These are phyloP conservation scores for Holacanthus passer DNA, from an alignment of 2,113 vertebrate genomes.

Conservation along the genomic window DNA sequence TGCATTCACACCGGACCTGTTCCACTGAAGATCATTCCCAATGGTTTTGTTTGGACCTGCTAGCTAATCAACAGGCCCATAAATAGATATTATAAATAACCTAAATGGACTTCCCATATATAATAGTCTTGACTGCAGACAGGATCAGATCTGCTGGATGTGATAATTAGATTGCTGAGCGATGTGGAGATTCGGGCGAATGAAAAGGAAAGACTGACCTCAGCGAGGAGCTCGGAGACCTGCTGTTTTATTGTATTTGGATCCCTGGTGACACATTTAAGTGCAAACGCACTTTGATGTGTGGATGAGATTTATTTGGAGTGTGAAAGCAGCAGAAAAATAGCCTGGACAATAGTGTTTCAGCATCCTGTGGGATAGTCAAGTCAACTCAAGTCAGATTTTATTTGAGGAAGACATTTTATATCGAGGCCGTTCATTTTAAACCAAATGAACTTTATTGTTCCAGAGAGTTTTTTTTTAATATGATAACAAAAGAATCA, in stretches of 20 bases:
- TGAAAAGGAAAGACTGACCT: constrained; percentile 44
- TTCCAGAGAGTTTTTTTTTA: background rate
- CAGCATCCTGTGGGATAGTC: constrained; percentile 40
- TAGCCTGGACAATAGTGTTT: constrained; percentile 26
- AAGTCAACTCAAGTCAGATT: constrained; percentile 23
- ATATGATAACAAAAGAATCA: background rate
- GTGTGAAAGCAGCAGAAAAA: constrained; percentile 57
- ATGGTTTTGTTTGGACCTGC: constrained; percentile 61
- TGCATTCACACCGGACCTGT: constrained; percentile 27
- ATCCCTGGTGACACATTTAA: constrained; percentile 65
- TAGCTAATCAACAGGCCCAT: constrained; percentile 63
- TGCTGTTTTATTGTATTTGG: constrained; percentile 65
- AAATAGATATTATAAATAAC: constrained; percentile 58
- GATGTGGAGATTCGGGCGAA: constrained; percentile 47
- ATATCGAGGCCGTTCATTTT: constrained; percentile 7
- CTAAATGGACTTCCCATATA: constrained; percentile 33
- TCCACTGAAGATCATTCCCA: constrained; percentile 14
- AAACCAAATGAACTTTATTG: background rate
- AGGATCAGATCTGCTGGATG: constrained; percentile 72
- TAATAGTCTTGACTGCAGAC: constrained; percentile 41
- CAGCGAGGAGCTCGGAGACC: constrained; percentile 44
- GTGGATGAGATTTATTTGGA: constrained; percentile 61
- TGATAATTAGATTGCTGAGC: constrained; percentile 79
- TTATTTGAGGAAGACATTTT: constrained; percentile 16
- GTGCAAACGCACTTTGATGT: constrained; percentile 57